Evolutionary conservation across 2,888 invertebrate species (phyloP).

Genomic region (Eurytoma adleriae): DNA sequence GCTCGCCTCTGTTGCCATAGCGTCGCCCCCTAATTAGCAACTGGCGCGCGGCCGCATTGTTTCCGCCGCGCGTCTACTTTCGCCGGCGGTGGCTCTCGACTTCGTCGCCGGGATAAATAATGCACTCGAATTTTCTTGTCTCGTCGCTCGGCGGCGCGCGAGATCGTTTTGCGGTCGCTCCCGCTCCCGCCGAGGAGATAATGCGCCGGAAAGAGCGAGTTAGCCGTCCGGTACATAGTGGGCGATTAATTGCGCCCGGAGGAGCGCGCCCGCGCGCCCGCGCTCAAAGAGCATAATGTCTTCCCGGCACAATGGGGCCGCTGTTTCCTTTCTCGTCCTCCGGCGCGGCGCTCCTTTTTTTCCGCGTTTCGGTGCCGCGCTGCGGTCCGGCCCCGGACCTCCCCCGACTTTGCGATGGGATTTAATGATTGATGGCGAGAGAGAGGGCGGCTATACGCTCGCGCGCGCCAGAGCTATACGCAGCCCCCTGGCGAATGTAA

Average conservation of each 20-base stretch:
- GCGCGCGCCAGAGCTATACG: background rate
- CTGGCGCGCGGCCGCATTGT: conserved; percentile 49
- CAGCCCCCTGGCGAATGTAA: background rate
- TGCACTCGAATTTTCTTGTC: conserved; percentile 20
- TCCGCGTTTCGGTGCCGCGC: background rate
- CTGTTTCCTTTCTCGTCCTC: conserved; percentile 14
- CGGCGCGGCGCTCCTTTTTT: background rate
- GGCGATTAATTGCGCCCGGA: conserved; percentile 67
- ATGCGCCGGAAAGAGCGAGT: background rate
- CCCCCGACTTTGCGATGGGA: background rate
- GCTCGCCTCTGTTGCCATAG: conserved; percentile 45
- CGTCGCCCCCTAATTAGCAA: conserved; percentile 9
- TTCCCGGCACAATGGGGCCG: conserved; percentile 4
- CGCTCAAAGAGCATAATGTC: conserved; percentile 65
- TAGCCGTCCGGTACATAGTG: conserved; percentile 48
- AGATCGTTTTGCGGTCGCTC: background rate
- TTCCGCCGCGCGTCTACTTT: conserved; percentile 31
- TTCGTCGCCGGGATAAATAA: conserved; percentile 41
- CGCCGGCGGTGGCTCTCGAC: background rate
- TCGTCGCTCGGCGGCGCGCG: conserved; percentile 9
- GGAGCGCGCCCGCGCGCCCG: conserved; percentile 55
- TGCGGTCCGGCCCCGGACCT: background rate
- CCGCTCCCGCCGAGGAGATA: background rate
- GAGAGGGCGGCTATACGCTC: background rate
- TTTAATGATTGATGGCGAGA: background rate